Percentiles rank a stretch among this genome's conserved stretches.
phyloP scores from a whole-genome alignment of 2,797 vertebrate genomes.

The Sebastes itinus region DNA sequence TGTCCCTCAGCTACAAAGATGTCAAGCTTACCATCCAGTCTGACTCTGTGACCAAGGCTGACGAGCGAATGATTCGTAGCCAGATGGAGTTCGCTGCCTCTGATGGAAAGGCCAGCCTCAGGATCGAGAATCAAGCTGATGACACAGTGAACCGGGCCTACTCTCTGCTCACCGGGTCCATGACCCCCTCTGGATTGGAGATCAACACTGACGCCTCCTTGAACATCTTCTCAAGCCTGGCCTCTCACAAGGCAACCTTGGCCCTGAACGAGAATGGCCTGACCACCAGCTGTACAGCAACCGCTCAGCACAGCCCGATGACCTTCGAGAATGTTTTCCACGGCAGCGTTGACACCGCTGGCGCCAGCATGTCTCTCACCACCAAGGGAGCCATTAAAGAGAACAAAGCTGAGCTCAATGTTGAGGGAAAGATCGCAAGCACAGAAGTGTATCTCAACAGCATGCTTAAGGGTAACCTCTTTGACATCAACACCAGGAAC shows the following conservation, averaged over 20 bases:
- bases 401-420: slow-evolving; percentile 84
- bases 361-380: slow-evolving; percentile 84
- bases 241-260: slow-evolving; percentile 89
- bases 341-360: slow-evolving; percentile 81
- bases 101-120: slow-evolving; percentile 78
- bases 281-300: slow-evolving; percentile 89
- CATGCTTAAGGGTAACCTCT: slow-evolving; percentile 83
- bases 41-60: slow-evolving; percentile 86
- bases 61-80: slow-evolving; percentile 77
- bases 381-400: slow-evolving; percentile 85
- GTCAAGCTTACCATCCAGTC: slow-evolving; percentile 84
- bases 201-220: slow-evolving; percentile 87
- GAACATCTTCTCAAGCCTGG: slow-evolving; percentile 82
- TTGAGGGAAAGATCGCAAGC: slow-evolving; percentile 85
- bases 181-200: slow-evolving; percentile 86
- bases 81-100: slow-evolving; percentile 85
- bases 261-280: slow-evolving; percentile 83
- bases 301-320: slow-evolving; percentile 83
- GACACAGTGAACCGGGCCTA: slow-evolving; percentile 81
- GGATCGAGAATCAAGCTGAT: slow-evolving; percentile 85
- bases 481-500: slow-evolving; percentile 86
- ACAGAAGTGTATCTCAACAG: slow-evolving; percentile 84
- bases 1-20: slow-evolving; percentile 84
- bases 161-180: slow-evolving; percentile 83
- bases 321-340: slow-evolving; percentile 89